Conservation (phyloP, 1,140 invertebrate species). For the Manduca sexta region DNA sequence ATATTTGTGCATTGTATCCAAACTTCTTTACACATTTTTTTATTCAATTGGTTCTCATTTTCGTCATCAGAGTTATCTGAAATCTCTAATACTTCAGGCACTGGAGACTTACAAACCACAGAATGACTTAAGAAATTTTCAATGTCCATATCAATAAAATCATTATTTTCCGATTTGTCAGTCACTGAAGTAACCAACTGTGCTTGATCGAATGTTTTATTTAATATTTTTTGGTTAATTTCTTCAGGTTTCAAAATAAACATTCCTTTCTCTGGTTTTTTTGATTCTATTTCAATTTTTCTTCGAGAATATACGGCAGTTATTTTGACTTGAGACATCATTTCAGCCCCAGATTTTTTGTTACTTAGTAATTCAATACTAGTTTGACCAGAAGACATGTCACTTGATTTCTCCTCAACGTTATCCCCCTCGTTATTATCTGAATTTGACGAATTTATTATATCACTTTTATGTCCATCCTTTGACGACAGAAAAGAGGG, state of each 20-base stretch:
- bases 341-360: no score
- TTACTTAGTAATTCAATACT: no score
- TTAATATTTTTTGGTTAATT: constrained; percentile 50
- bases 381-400: no score
- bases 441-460: no score
- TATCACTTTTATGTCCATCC: no score
- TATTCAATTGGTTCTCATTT: not conserved
- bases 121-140: constrained; percentile 38
- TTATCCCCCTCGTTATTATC: no score
- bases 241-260: constrained; percentile 61
- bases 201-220: not conserved
- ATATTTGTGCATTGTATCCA: constrained; percentile 42
- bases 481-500: not conserved
- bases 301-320: not conserved
- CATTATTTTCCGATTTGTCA: no score
- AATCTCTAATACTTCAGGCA: constrained; percentile 34
- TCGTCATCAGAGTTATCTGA: constrained; percentile 48
- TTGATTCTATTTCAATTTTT: not conserved
- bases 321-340: no score
- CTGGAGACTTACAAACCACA: constrained; percentile 13
- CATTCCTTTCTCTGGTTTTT: constrained; percentile 32
- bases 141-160: constrained; percentile 28
- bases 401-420: no score
- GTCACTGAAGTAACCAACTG: no score
- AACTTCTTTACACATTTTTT: constrained; percentile 20